Evolutionary conservation across 1,140 invertebrate species (phyloP).

Genomic region (Paraescarpia echinospica): DNA sequence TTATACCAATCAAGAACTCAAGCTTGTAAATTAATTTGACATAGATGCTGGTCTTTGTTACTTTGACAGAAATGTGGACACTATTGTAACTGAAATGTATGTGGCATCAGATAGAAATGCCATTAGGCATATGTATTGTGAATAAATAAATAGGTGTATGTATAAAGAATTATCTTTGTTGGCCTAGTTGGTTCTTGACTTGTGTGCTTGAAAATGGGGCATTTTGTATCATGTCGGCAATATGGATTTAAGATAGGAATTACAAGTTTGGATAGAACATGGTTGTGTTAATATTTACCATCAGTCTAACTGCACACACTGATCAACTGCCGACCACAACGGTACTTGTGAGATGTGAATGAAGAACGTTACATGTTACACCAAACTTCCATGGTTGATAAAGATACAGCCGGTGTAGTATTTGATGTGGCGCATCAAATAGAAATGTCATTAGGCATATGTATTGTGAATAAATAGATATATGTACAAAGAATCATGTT

Average conservation of each 20-base stretch:
- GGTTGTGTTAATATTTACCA: no score
- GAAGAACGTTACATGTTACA: no score
- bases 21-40: neutral
- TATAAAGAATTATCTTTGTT: no score
- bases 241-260: no score
- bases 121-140: neutral
- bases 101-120: neutral
- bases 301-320: no score
- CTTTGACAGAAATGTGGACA: neutral
- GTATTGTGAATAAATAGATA: neutral
- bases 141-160: neutral
- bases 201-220: no score
- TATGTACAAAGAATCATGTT: neutral
- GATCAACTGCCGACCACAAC: no score
- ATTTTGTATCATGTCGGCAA: no score
- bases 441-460: neutral
- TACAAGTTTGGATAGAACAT: no score
- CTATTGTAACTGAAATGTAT: neutral
- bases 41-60: neutral
- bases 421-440: neutral
- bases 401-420: neutral
- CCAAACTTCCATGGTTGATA: neutral
- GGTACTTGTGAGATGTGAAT: no score
- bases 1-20: neutral
- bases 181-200: no score